Base-by-base conservation (phyloP, 2,797 vertebrate genomes). In the Gadopsis marmoratus region DNA sequence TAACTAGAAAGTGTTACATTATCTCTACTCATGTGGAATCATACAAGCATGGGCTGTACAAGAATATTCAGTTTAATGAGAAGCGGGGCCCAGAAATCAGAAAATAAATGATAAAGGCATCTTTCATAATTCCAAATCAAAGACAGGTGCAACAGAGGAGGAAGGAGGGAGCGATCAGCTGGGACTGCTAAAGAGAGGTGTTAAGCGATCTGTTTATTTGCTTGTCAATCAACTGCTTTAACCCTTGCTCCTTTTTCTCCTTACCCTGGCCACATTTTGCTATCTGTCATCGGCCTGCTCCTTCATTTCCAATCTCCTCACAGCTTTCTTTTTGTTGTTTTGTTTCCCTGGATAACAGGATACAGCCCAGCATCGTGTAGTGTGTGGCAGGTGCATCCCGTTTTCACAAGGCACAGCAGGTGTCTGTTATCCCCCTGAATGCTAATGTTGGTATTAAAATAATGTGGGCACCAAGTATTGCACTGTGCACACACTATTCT, bases 391-490 rank as follows among this genome's bases (percentile, higher is more conserved):
- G 74, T 86, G 77, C 80, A 69, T 67, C 59, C 79, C 50, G 72
- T 78, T 85, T 84, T 86, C 56, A 59, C 81, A 71, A 79, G 85
- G 48, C 76, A 64, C 85, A 88, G 89, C 88, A 90, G 86, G 87
- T 86, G 83, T 86, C 81, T 87, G 82, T 81, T 73, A 80, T 87
- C 80, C 77, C 75, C 53, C 63, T 81, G 87, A 93, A 92, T 89
- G 75, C 73, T 89, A 91, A 93, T 89, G 81, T 29, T 58, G 65
- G 37, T 66, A 80, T 89, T 89, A 78, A 78, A 83, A 74, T 71
- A 50, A 77, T 74, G 74, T 71, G 62, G 69, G 66, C 58, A 67
- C 56, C 65, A 55, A 79, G 61, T 72, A 76, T 76, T 74, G 48
- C 12, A 4, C 75, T 48, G 64, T 54, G 56, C 66, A 74, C 68